Evolutionary conservation across 92 coral and sea anemone species (phyloP), one percentile per base, ranked within the genome.

Genomic region (Heteractis magnifica): DNA sequence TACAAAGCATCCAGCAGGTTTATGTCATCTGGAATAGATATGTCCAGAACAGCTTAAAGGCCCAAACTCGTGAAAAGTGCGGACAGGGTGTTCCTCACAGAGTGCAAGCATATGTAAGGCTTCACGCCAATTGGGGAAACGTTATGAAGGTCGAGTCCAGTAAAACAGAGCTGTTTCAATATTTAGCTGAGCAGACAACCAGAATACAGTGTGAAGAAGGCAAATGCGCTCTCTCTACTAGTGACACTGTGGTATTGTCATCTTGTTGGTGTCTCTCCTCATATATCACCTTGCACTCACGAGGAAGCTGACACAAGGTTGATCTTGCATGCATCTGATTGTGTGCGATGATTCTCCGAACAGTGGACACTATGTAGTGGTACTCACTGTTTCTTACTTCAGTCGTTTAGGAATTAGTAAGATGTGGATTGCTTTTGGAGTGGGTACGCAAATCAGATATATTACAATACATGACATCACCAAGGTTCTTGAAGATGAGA

Each of bases 401-500:
- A 52, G 88, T 78, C 70, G 44, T 65, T 60, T 60, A 23, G 16
- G 68, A 60, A 60, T 60, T 16, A 60, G 68, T 60, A 60, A 60
- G 68, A 60, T 60, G 68, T 60, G 68, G 18, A 60, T 79, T 79
- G 70, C 82, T n/a, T 82, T 75, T 52, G 86, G 82, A 72, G 86
- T 77, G 65, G 86, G 86, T 34, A 81, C 60, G 86, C 86, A 81
- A 44, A 74, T 26, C 48, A 48, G 82, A 58, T 86, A 75, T 23
- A 81, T 58, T 60, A 58, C 26, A 53, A 51, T 86, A 49, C 89
- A 86, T 56, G 89, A 86, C 85, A 80, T 79, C 71, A 52, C 15
- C 71, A 80, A 77, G 77, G 86, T 56, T 75, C 84, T 84, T 62
- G 88, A 83, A 84, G 83, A 84, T 53, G 88, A 77, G 84, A 85